Conservation (phyloP, 37 sponge, comb jelly and placozoan species). For the Petrosia ficiformis region DNA sequence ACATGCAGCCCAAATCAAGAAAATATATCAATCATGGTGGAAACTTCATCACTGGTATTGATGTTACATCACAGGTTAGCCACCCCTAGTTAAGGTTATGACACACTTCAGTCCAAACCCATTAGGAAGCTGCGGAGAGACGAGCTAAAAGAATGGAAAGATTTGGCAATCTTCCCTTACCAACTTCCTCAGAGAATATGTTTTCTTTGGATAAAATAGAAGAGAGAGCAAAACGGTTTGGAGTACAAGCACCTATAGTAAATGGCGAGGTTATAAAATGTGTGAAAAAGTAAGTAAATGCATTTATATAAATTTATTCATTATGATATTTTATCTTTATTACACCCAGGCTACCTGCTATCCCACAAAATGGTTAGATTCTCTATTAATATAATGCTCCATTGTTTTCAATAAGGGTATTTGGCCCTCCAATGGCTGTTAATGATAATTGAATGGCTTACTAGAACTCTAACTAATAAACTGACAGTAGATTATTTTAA, state of each 20-base stretch:
- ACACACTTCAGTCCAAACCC: neutral
- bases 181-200: neutral
- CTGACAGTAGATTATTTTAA: no score
- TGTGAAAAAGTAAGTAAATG: neutral
- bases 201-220: conserved; percentile 1
- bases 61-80: conserved; percentile 30
- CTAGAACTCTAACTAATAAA: no score
- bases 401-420: no score
- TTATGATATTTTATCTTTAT: no score
- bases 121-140: conserved; percentile 8
- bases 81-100: no score
- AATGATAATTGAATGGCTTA: no score
- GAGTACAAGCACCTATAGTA: neutral
- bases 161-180: neutral
- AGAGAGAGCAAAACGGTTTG: conserved; percentile 39
- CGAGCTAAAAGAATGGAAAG: neutral
- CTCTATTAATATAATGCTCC: no score
- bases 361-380: no score
- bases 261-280: conserved; percentile 16
- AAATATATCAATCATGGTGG: conserved; percentile 1
- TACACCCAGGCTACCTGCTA: no score
- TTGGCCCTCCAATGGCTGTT: no score
- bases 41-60: conserved; percentile 36
- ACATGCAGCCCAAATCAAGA: no score
- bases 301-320: neutral